Evolutionary conservation across 35 echinoderm and acorn worm species (phyloP).

Genomic region (Stichopus chloronotus): DNA sequence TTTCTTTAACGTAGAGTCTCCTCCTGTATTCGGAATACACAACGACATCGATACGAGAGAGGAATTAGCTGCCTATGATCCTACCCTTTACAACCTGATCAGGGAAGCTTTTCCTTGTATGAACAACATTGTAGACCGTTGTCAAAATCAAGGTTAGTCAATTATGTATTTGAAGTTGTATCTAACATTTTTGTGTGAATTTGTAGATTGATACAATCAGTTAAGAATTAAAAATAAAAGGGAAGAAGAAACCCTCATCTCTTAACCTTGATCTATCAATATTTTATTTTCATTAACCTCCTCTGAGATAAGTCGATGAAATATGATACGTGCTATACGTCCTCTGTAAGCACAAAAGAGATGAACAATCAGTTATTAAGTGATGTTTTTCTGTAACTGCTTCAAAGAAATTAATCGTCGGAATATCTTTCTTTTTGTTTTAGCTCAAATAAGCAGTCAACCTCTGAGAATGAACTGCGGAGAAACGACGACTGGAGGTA

Average conservation of each 20-base stretch:
- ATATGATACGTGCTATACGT: background rate
- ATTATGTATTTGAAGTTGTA: background rate
- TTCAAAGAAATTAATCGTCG: background rate
- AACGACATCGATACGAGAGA: slow-evolving; percentile 75
- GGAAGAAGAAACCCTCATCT: background rate
- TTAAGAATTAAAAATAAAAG: background rate
- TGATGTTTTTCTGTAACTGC: background rate
- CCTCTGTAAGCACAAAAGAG: background rate
- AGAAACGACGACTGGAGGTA: slow-evolving; percentile 6
- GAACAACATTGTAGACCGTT: slow-evolving; percentile 86
- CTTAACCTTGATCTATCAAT: too few species aligned
- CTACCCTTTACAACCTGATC: slow-evolving; percentile 74
- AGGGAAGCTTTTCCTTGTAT: slow-evolving; percentile 88
- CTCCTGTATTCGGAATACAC: slow-evolving; percentile 36
- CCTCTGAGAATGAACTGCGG: slow-evolving; percentile 27
- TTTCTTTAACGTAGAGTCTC: slow-evolving; percentile 70
- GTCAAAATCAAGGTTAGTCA: slow-evolving; percentile 64
- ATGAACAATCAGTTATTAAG: background rate
- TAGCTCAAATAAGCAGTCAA: background rate
- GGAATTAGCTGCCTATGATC: slow-evolving; percentile 81
- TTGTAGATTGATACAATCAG: background rate
- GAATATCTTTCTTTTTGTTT: background rate
- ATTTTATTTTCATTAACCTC: too few species aligned
- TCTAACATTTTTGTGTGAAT: background rate
- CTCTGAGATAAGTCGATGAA: background rate